Percentiles rank a stretch among this genome's conserved stretches.
phyloP scores from a whole-genome alignment of 2,797 vertebrate genomes.

The Pseudomugil tenellus region DNA sequence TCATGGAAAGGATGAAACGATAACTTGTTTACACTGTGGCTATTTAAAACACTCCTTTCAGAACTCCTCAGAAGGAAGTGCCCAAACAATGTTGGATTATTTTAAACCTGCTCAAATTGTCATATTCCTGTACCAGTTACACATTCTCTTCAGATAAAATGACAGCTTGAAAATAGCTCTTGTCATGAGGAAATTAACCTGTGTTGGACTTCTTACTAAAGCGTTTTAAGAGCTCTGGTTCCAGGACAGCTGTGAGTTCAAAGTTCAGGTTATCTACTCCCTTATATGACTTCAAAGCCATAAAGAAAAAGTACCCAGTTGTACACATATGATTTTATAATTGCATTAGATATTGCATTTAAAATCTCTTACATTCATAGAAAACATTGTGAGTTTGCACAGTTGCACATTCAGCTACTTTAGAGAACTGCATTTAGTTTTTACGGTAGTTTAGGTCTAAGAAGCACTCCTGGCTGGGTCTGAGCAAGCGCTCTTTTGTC shows the following conservation, averaged over 20 bases:
- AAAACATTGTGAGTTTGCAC: neutral
- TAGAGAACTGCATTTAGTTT: neutral
- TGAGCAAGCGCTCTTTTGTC: too few species aligned
- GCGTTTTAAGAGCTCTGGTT: neutral
- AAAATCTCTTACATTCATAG: neutral
- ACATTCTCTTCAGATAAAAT: neutral
- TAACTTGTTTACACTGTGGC: neutral
- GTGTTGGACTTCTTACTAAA: neutral
- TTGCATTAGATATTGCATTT: neutral
- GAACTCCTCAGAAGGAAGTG: neutral
- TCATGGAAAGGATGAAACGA: neutral
- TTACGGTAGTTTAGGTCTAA: neutral
- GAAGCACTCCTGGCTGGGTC: too few species aligned
- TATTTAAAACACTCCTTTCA: neutral
- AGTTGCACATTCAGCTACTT: conserved; percentile 16
- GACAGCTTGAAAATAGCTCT: neutral
- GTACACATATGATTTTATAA: neutral
- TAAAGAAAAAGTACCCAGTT: neutral
- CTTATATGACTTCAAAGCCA: neutral
- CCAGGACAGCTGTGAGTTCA: neutral
- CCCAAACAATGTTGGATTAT: neutral
- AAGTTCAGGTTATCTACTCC: neutral
- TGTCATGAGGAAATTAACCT: neutral
- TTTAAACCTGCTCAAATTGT: neutral
- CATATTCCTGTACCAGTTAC: neutral